Base-by-base conservation (phyloP, 2,888 invertebrate species). In the Bombylius major region DNA sequence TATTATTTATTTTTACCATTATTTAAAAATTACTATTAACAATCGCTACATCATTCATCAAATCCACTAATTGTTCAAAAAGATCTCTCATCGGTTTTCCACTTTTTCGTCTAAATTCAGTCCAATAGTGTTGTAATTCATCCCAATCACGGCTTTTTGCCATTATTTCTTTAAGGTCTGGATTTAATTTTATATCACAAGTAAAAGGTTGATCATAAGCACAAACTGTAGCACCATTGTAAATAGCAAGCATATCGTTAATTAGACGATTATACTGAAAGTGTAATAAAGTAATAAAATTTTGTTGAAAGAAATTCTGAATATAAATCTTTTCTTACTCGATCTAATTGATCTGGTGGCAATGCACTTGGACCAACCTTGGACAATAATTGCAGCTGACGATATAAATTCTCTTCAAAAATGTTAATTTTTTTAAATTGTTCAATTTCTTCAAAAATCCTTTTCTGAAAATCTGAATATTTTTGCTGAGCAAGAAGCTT, bases 241-340 rank as follows among this genome's bases (percentile, higher is more conserved):
- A 93, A 1, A 90, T 84, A 0, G 88, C 84, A 14, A 90, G 77
- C 91, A 93, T 91, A 68, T 91, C 89, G 67, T 90, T 91, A 63
- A 91, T 86, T 46, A 91, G 75, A 50, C 89, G 82, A 73, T 91
- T 91, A 72, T 90, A 91, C 91, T 90, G 78, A 42, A 76, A 77
- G 23, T 23, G 23, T 23, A 23, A 23, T 23, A 23, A 23, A 2
- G 23, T 23, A 23, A 23, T 23, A 23, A 23, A 23, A 23, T 23
- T 23, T 23, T 2, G 23, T 23, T 23, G 23, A 23, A 23, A 23
- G 23, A 23, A 23, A 23, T 23, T 23, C 23, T 23, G 2, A 23
- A 23, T 23, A 23, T 23, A 23, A 23, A 23, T n/a, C 23, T n/a
- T 33, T 11, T 56, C 79, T 79, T 74, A 91, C 90, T 68, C 90